Base-by-base conservation (phyloP, 2,113 vertebrate genomes). In the Leptobrachium leishanense region DNA sequence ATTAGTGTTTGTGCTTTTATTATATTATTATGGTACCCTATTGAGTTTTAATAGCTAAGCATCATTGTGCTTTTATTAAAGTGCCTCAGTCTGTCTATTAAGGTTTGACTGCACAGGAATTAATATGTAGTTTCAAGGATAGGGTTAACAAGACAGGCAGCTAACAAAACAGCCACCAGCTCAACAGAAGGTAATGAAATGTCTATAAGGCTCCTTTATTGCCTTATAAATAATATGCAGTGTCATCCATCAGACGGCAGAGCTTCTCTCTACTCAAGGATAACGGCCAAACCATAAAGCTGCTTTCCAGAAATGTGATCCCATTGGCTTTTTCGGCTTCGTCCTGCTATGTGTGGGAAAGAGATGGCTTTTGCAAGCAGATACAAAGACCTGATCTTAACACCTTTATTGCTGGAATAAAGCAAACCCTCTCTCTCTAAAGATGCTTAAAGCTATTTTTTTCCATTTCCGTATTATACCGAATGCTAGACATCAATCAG, bases 201-300 rank as follows among this genome's bases (percentile, higher is more conserved):
- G 46, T 68, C 50, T 31, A 43, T 55, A 57, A 68, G 3, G 39
- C 65, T 43, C 40, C 75, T 76, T 68, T 59, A 76, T 39, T 44
- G 66, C 43, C 70, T 3, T 77, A 46, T 70, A 77, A 77, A 69
- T 70, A 46, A 44, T 63, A 70, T 63, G 42, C 67, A 77, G 55
- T 59, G 66, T 69, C 75, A 77, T 77, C 66, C 42, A 44, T 77
- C 76, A 71, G 31, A 62, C 44, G 2, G 10, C 44, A 69, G 12
- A 72, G 43, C 42, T 3, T 50, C 39, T 12, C 43, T 20, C 57
- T 6, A 57, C 41, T 63, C 12, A 31, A 71, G 57, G 12, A 64
- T 71, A 46, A 53, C 11, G 31, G 57, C n/a, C 54, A 43, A 39
- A 13, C 42, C 57, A 44, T 62, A 63, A 54, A 62, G 55, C 46